Base-by-base conservation (phyloP, 2,888 invertebrate genomes). In the Yponomeuta sedellus region DNA sequence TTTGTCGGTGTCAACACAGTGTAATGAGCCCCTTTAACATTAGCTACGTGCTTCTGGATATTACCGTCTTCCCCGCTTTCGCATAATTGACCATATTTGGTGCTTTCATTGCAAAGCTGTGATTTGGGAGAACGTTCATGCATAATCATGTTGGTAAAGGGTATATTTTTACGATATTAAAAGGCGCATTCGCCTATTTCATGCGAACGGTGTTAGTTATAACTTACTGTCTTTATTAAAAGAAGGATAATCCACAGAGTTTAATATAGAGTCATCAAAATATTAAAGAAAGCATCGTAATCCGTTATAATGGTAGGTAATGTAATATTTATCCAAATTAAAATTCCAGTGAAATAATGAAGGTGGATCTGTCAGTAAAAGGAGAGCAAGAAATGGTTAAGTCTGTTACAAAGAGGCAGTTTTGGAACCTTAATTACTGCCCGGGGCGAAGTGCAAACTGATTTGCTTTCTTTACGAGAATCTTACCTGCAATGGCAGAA, bases 1-100 rank as follows among this genome's bases (percentile, higher is more conserved):
- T 89, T 88, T 88, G 88, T 88, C 87, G 88, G 84, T 87, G 88
- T 88, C 88, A 88, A 88, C 88, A 88, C 86, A 80, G 77, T 85
- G 85, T 90, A 88, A 90, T 88, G 89, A 89, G 88, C 81, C 84
- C 77, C 81, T 28, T 79, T 81, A 80, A 81, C 81, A 86, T 87
- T 85, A 88, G 78, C 80, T 78, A 83, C 81, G 83, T 83, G 84
- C 81, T 80, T 77, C 79, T 72, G 77, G 81, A 77, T 79, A 75
- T 78, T 76, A 75, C 73, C 76, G 76, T 79, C 74, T 75, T 75
- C 74, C n/a, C 66, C 52, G 34, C 39, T 10, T 61, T 62, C 34
- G 19, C 34, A 34, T 62, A 34, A 62, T 39, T 62, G 34, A 62
- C 62, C 39, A 62, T 62, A 62, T 62, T 62, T 62, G 39, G 62